A percentile compares a stretch with the other conserved stretches of the same genome.
Evolutionary conservation across 2,888 invertebrate genomes (phyloP).

Genomic region (Erynnis tages): DNA sequence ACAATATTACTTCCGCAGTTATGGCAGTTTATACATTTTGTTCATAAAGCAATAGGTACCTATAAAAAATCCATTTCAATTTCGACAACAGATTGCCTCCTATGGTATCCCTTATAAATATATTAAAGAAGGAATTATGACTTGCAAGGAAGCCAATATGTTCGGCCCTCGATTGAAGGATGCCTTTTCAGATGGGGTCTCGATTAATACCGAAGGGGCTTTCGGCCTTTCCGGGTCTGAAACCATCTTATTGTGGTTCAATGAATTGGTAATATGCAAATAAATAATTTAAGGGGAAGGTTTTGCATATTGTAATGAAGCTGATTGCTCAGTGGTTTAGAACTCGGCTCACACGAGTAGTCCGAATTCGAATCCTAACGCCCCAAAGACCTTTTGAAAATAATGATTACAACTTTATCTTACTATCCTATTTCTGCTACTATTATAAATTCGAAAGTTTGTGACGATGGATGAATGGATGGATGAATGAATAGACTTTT

Average conservation of each 20-base stretch:
- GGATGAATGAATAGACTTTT: no score
- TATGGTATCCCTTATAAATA: slow-evolving; percentile 57
- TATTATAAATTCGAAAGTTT: no score
- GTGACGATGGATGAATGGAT: no score
- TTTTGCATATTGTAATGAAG: no score
- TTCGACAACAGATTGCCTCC: slow-evolving; percentile 57
- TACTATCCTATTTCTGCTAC: no score
- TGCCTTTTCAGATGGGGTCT: slow-evolving; percentile 25
- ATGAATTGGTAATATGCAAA: slow-evolving; percentile 3
- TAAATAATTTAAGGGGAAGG: background rate
- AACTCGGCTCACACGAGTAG: no score
- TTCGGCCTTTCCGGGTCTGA: slow-evolving; percentile 6
- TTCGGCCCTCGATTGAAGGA: slow-evolving; percentile 31
- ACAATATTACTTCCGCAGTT: no score
- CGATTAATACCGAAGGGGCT: slow-evolving; percentile 18
- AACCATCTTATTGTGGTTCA: slow-evolving; percentile 17
- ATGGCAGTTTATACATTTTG: no score
- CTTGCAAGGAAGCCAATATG: slow-evolving; percentile 44
- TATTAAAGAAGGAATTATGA: slow-evolving; percentile 62
- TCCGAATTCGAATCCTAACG: no score
- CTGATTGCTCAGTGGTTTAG: no score
- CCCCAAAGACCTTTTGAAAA: no score
- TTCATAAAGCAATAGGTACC: slow-evolving; percentile 28
- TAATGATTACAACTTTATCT: no score
- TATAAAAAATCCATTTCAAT: slow-evolving; percentile 58